Evolutionary conservation across 2,888 invertebrate species (phyloP).

Genomic region (Horisme vitalbata): DNA sequence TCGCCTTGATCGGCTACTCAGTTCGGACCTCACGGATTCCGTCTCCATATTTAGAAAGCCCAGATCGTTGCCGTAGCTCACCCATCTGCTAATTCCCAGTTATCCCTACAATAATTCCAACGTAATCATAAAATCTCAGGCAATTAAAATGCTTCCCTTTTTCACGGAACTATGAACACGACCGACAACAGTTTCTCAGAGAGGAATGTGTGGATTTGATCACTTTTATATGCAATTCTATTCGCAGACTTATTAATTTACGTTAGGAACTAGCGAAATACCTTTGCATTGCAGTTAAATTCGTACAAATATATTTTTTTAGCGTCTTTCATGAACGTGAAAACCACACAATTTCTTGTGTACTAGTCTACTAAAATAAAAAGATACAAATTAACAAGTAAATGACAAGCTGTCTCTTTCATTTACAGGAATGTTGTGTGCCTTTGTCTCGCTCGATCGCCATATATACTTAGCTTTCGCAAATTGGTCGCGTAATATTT

Average conservation of each 20-base stretch:
- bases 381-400: slow-evolving; percentile 28
- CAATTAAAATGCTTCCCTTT: slow-evolving; percentile 69
- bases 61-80: slow-evolving; percentile 45
- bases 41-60: slow-evolving; percentile 89
- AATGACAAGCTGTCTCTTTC: slow-evolving; percentile 30
- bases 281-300: slow-evolving; percentile 60
- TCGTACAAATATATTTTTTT: slow-evolving; percentile 48
- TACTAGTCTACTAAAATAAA: slow-evolving; percentile 38
- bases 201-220: slow-evolving; percentile 30
- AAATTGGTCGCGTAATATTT: slow-evolving; percentile 36
- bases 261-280: slow-evolving; percentile 43
- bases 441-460: slow-evolving; percentile 25
- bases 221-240: slow-evolving; percentile 14
- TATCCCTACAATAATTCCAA: slow-evolving; percentile 58
- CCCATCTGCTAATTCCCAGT: slow-evolving; percentile 61
- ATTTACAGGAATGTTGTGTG: background rate
- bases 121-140: slow-evolving; percentile 59
- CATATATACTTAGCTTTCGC: slow-evolving; percentile 1
- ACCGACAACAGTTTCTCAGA: slow-evolving; percentile 41
- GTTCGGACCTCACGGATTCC: slow-evolving; percentile 96
- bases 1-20: slow-evolving; percentile 91
- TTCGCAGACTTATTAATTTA: slow-evolving; percentile 22
- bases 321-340: slow-evolving; percentile 64
- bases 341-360: slow-evolving; percentile 60
- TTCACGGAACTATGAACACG: slow-evolving; percentile 61